phyloP scores from a whole-genome alignment of 2,888 invertebrate genomes.

The Cosmia pyralina region DNA sequence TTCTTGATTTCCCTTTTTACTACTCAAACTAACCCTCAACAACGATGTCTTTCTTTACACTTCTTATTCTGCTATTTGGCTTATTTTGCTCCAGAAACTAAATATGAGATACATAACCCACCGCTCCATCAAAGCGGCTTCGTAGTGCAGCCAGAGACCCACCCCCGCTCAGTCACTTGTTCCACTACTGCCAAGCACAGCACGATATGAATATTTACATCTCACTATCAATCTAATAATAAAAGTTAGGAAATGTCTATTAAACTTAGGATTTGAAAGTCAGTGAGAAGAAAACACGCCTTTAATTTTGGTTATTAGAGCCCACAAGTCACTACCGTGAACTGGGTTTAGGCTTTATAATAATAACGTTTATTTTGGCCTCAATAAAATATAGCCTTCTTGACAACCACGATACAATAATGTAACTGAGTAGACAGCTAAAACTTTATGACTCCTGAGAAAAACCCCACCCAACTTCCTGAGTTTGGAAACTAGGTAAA shows the following conservation, averaged over 20 bases:
- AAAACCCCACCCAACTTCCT: too few relatives aligned
- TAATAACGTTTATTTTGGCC: too few relatives aligned
- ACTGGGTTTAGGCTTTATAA: neutral
- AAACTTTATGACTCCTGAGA: too few relatives aligned
- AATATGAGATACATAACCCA: neutral
- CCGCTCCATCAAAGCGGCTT: neutral
- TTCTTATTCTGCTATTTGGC: neutral
- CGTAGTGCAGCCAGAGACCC: neutral
- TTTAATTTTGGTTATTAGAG: neutral
- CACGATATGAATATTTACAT: conserved; percentile 7
- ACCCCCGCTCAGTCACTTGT: neutral
- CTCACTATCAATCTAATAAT: neutral
- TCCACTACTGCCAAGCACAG: neutral
- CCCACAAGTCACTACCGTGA: too few relatives aligned
- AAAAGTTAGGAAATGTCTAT: neutral
- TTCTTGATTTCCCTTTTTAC: neutral
- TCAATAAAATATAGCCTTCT: too few relatives aligned
- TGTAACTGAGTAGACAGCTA: too few relatives aligned
- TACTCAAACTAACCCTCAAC: too few relatives aligned
- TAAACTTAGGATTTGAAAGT: neutral
- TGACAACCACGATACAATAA: too few relatives aligned
- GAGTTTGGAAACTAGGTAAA: too few relatives aligned
- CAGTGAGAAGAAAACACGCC: neutral
- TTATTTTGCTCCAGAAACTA: neutral
- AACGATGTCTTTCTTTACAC: neutral